Conservation (phyloP, 35 echinoderm and acorn worm species). For the Amphiura filiformis region DNA sequence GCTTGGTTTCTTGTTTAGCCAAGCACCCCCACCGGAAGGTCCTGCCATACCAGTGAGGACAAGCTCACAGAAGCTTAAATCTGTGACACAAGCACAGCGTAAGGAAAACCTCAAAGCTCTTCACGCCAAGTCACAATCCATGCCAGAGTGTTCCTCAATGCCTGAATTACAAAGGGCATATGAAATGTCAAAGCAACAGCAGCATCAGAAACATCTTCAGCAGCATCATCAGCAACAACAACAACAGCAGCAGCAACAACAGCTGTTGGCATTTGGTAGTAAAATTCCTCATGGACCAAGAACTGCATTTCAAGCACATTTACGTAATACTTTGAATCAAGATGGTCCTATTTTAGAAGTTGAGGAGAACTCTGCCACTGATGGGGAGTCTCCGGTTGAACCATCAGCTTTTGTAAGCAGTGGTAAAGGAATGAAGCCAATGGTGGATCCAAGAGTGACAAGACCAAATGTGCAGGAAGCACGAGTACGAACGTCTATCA, state of each 20-base stretch:
- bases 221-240: neutral
- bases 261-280: neutral
- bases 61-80: constrained; percentile 21
- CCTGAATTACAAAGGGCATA: neutral
- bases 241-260: constrained; percentile 21
- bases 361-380: neutral
- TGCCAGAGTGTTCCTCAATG: constrained; percentile 17
- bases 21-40: constrained; percentile 46
- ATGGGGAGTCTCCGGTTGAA: neutral
- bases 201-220: neutral
- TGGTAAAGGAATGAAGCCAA: neutral
- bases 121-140: neutral
- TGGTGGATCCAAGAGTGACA: constrained; percentile 29
- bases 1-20: constrained; percentile 87
- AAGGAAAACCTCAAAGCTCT: constrained; percentile 46
- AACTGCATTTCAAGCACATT: neutral
- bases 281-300: neutral
- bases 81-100: constrained; percentile 19
- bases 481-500: neutral
- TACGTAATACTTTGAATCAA: neutral
- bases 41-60: constrained; percentile 20
- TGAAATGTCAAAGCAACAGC: neutral
- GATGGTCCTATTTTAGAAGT: constrained; percentile 4
- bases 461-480: constrained; percentile 36
- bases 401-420: neutral